phyloP scores from a whole-genome alignment of 2,113 vertebrate species.

The Seriola dumerili region DNA sequence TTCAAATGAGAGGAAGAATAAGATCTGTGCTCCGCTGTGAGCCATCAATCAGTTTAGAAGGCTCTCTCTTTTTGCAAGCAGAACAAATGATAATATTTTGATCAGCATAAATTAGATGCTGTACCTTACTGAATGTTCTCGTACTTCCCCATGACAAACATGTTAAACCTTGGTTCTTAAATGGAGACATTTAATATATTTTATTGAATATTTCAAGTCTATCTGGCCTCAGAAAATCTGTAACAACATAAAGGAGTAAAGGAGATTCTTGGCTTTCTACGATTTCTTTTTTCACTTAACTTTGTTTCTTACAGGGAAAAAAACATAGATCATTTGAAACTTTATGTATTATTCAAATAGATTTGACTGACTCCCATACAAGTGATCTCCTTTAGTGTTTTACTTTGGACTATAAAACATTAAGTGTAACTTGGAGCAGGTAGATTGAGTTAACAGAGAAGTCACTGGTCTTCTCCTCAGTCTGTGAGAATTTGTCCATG shows the following conservation, averaged over 20 bases:
- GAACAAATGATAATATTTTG: conserved; percentile 65
- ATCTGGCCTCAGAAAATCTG: conserved; percentile 22
- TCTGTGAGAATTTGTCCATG: background rate
- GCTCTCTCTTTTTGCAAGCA: conserved; percentile 30
- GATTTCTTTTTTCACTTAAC: background rate
- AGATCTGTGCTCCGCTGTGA: conserved; percentile 61
- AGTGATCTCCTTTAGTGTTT: background rate
- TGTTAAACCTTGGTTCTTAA: conserved; percentile 18
- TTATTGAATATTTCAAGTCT: conserved; percentile 21
- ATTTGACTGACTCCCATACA: background rate
- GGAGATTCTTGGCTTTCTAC: conserved; percentile 14
- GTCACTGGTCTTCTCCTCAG: background rate
- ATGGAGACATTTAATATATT: conserved; percentile 1
- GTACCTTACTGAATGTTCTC: conserved; percentile 1
- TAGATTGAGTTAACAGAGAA: background rate
- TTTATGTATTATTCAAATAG: background rate
- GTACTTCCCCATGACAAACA: conserved; percentile 19
- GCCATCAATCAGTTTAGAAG: conserved; percentile 55
- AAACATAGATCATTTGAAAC: conserved; percentile 9
- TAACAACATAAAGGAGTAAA: conserved; percentile 16
- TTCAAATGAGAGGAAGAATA: conserved; percentile 65
- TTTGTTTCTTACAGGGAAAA: conserved; percentile 19
- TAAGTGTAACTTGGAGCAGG: background rate
- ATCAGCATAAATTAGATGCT: conserved; percentile 59
- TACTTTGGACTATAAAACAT: background rate